Base-by-base conservation (phyloP, 2,113 vertebrate genomes). In the Misgurnus anguillicaudatus region DNA sequence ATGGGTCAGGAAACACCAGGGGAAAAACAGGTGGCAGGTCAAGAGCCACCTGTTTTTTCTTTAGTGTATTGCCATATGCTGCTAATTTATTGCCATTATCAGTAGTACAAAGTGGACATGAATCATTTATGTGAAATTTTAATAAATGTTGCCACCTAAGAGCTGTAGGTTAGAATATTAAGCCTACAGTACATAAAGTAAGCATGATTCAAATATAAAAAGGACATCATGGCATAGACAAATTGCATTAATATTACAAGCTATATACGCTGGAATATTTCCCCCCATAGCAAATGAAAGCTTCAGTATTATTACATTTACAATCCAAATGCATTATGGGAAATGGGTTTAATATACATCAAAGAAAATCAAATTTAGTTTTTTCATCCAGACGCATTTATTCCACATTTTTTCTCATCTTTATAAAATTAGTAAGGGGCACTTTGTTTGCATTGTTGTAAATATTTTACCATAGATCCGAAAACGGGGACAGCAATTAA, bases 1-100 rank as follows among this genome's bases (percentile, higher is more conserved):
- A 74, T 45, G 31, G 42, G 39, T 47, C 38, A 61, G 71, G 57
- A 11, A 6, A 13, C 10, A 42, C 42, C 21, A 2, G 1, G 31
- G 71, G 31, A 45, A 62, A 62, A 75, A 64, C 42, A 63, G 73
- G 45, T 75, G 60, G 38, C 11, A 45, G 63, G 63, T 64, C 45
- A 38, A 19, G 64, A 45, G 24, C 24, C 73, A 75, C 61, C 38
- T 48, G 31, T 19, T 64, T 51, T n/a, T 24, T 64, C 73, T 75
- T 74, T 19, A 61, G 57, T 74, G 41, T 47, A 74, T 47, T 51
- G 21, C 73, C 42, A 64, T 48, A 75, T 75, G 73, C 42, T 64
- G 45, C 42, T 64, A 62, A 75, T 75, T 38, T 64, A 48, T 64
- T 63, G 16, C 42, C 10, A 51, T 24, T 64, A 63, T 42, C 42